Percentiles rank a stretch among this genome's conserved stretches.
phyloP scores from a whole-genome alignment of 2,113 vertebrate species.

The Atlantisia rogersi region DNA sequence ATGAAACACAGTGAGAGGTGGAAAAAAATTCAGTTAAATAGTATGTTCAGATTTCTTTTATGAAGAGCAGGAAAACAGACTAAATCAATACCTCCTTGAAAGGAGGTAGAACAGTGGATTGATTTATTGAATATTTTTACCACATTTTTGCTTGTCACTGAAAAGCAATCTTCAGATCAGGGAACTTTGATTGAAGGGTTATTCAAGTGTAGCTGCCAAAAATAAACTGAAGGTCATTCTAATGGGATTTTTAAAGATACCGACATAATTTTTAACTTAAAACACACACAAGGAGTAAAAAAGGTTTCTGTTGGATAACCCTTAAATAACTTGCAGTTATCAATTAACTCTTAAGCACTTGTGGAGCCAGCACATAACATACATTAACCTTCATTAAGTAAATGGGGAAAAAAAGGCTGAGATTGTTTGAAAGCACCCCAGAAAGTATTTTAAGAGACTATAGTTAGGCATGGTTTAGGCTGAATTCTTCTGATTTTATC shows the following conservation, averaged over 20 bases:
- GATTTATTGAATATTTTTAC: neutral
- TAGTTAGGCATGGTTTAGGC: neutral
- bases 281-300: neutral
- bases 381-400: neutral
- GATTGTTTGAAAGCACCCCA: neutral
- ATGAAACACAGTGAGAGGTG: neutral
- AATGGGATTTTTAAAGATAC: neutral
- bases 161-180: neutral
- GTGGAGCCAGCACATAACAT: neutral
- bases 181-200: neutral
- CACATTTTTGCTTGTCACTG: neutral
- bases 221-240: neutral
- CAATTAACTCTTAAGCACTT: neutral
- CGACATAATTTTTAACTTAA: neutral
- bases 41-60: neutral
- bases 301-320: neutral
- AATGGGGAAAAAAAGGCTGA: neutral
- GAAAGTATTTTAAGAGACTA: neutral
- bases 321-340: neutral
- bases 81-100: neutral
- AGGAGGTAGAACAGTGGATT: neutral
- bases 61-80: neutral
- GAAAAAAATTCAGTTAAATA: neutral
- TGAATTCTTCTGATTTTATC: neutral
- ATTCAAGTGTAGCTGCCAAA: neutral